Base-by-base conservation (phyloP, 2,797 vertebrate genomes). In the Notoglanidium macrostoma region DNA sequence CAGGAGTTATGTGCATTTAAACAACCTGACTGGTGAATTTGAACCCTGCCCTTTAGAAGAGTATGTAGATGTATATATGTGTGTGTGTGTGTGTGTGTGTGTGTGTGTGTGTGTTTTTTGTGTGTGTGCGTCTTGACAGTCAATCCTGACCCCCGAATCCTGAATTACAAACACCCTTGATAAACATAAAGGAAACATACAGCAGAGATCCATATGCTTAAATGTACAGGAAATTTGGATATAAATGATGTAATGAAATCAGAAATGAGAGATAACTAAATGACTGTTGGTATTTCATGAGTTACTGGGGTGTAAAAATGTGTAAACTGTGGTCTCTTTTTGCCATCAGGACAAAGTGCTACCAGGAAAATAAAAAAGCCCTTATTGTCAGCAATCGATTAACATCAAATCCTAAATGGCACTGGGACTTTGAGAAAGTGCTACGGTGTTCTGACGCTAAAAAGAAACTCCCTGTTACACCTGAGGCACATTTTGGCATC, bases 1-100 rank as follows among this genome's bases (percentile, higher is more conserved):
- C 90, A 91, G 89, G 89, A 92, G 89, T 93, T 92, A 93, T 94
- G 92, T 94, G 92, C 94, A 93, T 92, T 92, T 93, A 90, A 92
- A 91, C 92, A 90, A 93, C 91, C 92, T 85, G 79, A 89, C 87
- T 59, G 83, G 82, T 89, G 85, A 88, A 88, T 86, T 88, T 90
- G 80, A 87, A 65, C 88, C 83, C 92, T 90, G 88, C 89, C 83
- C 72, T 87, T 89, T 81, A 84, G 59, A 85, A 86, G 85, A 83
- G 46, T 80, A 84, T 89, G 70, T 90, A 89, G 81, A 54, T 29
- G 65, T 83, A 61, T 86, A 23, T 49, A 55, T 79, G n/a, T 74
- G 23, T 86, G 55, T 81, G 46, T 83, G 70, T 86, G 84, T 81
- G 29, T 80, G 14, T 68, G 49, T 79, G 65, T 61, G 51, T 85